Percentiles rank a stretch among this genome's conserved stretches.
phyloP scores from a whole-genome alignment of 2,113 vertebrate species.

The Nerophis ophidion region DNA sequence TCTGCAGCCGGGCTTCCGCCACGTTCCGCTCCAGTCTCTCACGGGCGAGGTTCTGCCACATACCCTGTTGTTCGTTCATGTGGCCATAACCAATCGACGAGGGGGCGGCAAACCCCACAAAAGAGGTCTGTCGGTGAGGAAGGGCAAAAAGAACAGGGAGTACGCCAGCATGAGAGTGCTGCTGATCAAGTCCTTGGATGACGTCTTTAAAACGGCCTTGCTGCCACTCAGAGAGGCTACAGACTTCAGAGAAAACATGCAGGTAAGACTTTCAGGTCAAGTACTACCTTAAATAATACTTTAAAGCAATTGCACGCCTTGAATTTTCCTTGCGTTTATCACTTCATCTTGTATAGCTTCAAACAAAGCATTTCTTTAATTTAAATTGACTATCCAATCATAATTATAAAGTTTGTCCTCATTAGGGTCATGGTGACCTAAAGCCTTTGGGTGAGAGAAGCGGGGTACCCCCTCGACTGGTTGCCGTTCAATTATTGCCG shows the following conservation, averaged over 20 bases:
- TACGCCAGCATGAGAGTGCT: constrained; percentile 92
- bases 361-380: background rate
- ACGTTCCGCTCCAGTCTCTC: constrained; percentile 88
- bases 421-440: no score
- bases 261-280: constrained; percentile 70
- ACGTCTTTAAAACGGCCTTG: constrained; percentile 91
- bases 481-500: no score
- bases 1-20: constrained; percentile 93
- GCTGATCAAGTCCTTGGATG: constrained; percentile 88
- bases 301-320: no score
- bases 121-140: constrained; percentile 91
- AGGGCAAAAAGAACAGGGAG: constrained; percentile 87
- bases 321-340: no score
- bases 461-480: no score
- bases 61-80: constrained; percentile 90
- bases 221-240: constrained; percentile 89
- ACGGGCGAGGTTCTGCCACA: constrained; percentile 87
- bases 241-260: constrained; percentile 97
- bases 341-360: no score
- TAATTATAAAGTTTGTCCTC: no score
- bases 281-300: no score
- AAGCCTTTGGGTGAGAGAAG: no score
- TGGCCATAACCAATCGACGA: constrained; percentile 95
- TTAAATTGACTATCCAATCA: background rate
- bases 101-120: constrained; percentile 97